Percentiles rank a stretch among this genome's conserved stretches.
phyloP scores from a whole-genome alignment of 2,888 invertebrate species.

The Polyommatus iphigenia region DNA sequence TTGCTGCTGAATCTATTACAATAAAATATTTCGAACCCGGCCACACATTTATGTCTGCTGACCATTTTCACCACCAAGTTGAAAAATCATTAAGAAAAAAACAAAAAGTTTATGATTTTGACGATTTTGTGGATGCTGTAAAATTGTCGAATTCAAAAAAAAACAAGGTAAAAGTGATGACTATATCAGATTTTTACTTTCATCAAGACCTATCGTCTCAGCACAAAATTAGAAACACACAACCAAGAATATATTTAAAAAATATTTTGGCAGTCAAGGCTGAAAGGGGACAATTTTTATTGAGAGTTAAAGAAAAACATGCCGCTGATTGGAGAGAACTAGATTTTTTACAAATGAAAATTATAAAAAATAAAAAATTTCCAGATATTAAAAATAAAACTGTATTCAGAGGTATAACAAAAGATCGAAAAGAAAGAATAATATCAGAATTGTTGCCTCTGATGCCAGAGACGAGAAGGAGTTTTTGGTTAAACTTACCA shows the following conservation, averaged over 20 bases:
- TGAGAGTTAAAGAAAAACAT: too few relatives aligned
- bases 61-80: slow-evolving; percentile 27
- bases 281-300: too few relatives aligned
- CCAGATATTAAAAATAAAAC: slow-evolving; percentile 34
- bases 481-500: slow-evolving; percentile 32
- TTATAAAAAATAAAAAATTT: slow-evolving; percentile 28
- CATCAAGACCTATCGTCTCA: too few relatives aligned
- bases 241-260: too few relatives aligned
- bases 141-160: slow-evolving; percentile 1
- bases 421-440: slow-evolving; percentile 32
- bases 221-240: too few relatives aligned
- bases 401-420: slow-evolving; percentile 31
- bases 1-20: slow-evolving; percentile 8
- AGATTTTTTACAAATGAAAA: slow-evolving; percentile 33
- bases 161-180: slow-evolving; percentile 31
- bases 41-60: slow-evolving; percentile 22
- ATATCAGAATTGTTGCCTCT: slow-evolving; percentile 32
- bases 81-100: slow-evolving; percentile 31
- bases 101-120: slow-evolving; percentile 28
- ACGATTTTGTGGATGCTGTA: slow-evolving; percentile 27
- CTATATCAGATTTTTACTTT: slow-evolving; percentile 15
- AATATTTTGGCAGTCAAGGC: too few relatives aligned
- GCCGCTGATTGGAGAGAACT: not conserved
- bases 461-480: slow-evolving; percentile 32
- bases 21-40: slow-evolving; percentile 32